phyloP scores from a whole-genome alignment of 2,888 invertebrate genomes.

The Chironomus riparius region DNA sequence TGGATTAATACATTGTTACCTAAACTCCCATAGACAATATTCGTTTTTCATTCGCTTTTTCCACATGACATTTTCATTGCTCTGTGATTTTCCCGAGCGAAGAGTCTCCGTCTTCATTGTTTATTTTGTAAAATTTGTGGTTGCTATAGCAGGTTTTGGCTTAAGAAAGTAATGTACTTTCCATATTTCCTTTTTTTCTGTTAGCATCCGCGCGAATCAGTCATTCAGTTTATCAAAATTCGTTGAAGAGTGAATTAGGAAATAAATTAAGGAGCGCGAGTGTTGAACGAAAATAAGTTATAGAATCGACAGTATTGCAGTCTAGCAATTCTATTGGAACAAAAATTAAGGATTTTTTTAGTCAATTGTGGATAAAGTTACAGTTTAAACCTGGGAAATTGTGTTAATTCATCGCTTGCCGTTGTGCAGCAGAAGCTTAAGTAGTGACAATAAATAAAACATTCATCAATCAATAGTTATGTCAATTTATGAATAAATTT shows the following conservation, averaged over 20 bases:
- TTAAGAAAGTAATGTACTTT: background rate
- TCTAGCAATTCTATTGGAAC: background rate
- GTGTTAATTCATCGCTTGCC: conserved; percentile 49
- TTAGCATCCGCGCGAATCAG: background rate
- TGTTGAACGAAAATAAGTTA: background rate
- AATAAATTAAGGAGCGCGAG: background rate
- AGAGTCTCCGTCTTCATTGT: conserved; percentile 5
- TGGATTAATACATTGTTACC: no score
- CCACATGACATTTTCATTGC: conserved; percentile 6
- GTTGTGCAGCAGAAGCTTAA: conserved; percentile 42
- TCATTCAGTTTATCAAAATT: conserved; percentile 12
- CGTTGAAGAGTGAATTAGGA: background rate
- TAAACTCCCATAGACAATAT: no score
- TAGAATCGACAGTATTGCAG: background rate
- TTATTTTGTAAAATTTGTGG: conserved; percentile 17
- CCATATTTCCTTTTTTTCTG: background rate
- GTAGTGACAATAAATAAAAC: conserved; percentile 5
- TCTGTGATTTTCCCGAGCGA: background rate
- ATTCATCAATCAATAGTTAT: background rate
- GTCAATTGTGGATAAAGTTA: background rate
- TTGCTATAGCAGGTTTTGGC: conserved; percentile 10
- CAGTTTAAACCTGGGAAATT: conserved; percentile 52
- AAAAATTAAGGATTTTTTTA: background rate
- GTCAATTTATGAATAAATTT: background rate
- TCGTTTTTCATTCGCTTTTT: background rate